Evolutionary conservation across 2,797 vertebrate genomes (phyloP), one percentile per base, ranked within the genome.

Genomic region (Cyclopterus lumpus): DNA sequence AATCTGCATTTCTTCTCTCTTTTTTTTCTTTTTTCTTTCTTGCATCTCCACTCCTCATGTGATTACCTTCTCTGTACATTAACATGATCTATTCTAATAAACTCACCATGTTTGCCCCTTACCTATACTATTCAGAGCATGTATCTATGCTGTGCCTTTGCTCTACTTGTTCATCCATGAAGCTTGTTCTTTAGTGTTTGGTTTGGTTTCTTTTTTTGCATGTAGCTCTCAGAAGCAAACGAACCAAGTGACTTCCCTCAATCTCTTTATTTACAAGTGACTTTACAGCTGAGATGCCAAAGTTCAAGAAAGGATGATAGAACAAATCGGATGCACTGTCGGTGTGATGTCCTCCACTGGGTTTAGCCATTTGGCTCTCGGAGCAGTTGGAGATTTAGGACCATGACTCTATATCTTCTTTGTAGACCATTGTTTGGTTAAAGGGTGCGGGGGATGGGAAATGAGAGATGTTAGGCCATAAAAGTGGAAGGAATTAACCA

Each of bases 251-350:
- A 66, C 68, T 77, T 79, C 64, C 74, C 71, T 75, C 73, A 84
- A 61, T 86, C 68, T 69, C 58, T 75, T 80, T 46, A 83, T 71
- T 73, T 72, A 83, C 77, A 79, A 79, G 82, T 87, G 83, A 86
- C 90, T 88, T 91, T 78, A 82, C 74, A 89, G 86, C 90, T 90
- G 89, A 85, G 83, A 92, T 90, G 92, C 92, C 91, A 93, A 94
- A 94, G 87, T 87, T 90, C 77, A 88, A 65, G 72, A 81, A 82
- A 75, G 66, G 62, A 78, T 64, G 71, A 76, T 67, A 11, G 71
- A 86, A 80, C 26, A 15, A 84, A 83, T 80, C 68, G 63, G 36
- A 78, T 63, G 49, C 66, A 67, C 59, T 73, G 68, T 70, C 55
- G 20, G 77, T 64, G 80, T 81, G 79, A 79, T 83, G 69, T 88